Evolutionary conservation across 1,140 invertebrate species (phyloP).

Genomic region (Mizuhopecten yessoensis): DNA sequence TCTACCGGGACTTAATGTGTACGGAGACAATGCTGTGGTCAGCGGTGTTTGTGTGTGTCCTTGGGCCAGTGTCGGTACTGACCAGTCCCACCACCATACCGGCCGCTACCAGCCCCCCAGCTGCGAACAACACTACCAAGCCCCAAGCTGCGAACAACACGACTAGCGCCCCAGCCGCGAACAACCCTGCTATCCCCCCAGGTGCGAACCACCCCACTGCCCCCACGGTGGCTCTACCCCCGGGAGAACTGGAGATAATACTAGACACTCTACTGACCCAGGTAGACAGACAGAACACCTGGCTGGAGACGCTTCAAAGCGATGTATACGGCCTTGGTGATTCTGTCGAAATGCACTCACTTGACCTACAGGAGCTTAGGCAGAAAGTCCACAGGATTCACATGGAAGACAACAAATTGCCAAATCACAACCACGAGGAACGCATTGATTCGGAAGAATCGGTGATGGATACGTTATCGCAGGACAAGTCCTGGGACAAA

Average conservation of each 20-base stretch:
- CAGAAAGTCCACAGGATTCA: not conserved
- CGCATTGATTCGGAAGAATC: not conserved
- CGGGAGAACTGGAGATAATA: not conserved
- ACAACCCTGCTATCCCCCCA: not conserved
- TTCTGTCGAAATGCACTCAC: constrained; percentile 29
- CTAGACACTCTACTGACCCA: constrained; percentile 41
- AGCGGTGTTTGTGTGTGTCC: not conserved
- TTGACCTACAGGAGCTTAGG: constrained; percentile 12
- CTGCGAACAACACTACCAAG: not conserved
- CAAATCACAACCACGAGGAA: not conserved
- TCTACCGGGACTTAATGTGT: not conserved
- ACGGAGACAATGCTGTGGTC: not conserved
- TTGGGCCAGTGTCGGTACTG: not conserved
- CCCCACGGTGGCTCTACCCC: not conserved
- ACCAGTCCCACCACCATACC: not conserved
- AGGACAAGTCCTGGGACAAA: not conserved
- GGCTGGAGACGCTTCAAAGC: constrained; percentile 6
- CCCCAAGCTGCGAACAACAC: too few species aligned
- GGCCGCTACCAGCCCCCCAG: not conserved
- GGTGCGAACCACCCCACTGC: not conserved
- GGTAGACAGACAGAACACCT: constrained; percentile 40
- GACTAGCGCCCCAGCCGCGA: too few species aligned
- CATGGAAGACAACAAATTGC: not conserved
- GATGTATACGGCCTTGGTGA: constrained; percentile 44
- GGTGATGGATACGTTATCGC: not conserved